These are phyloP conservation scores for Euwallacea similis DNA, from an alignment of 1,140 invertebrate species.

Conservation along the genomic window DNA sequence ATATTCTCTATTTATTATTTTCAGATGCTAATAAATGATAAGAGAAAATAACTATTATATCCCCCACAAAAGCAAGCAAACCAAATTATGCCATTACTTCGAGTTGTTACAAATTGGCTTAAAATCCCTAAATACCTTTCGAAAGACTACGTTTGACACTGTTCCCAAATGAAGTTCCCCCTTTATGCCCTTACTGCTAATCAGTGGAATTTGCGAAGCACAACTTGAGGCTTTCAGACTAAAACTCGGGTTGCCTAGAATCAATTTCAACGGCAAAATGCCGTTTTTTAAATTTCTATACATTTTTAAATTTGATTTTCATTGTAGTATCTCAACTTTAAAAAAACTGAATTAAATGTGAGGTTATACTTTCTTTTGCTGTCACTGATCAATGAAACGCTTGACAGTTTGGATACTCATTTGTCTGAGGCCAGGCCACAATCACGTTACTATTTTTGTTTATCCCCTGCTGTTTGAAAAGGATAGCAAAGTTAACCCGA, in stretches of 20 bases:
- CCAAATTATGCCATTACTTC: not conserved
- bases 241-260: not conserved
- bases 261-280: not conserved
- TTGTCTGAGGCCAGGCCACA: too few species aligned
- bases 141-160: not conserved
- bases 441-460: too few species aligned
- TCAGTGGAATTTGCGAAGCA: not conserved
- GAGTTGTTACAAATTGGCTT: not conserved
- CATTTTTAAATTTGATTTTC: not conserved
- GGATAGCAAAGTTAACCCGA: too few species aligned
- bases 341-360: too few species aligned
- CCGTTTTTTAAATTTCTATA: not conserved
- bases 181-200: not conserved
- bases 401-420: too few species aligned
- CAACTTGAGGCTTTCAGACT: not conserved
- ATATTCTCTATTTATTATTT: conserved; percentile 56
- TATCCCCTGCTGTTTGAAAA: too few species aligned
- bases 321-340: not conserved
- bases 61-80: not conserved
- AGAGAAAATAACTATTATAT: not conserved
- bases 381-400: too few species aligned
- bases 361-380: too few species aligned
- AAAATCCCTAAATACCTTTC: not conserved
- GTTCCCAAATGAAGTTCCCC: not conserved
- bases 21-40: conserved; percentile 28